Base-by-base conservation (phyloP, 2,888 invertebrate genomes). In the Clepsis dumicolana region DNA sequence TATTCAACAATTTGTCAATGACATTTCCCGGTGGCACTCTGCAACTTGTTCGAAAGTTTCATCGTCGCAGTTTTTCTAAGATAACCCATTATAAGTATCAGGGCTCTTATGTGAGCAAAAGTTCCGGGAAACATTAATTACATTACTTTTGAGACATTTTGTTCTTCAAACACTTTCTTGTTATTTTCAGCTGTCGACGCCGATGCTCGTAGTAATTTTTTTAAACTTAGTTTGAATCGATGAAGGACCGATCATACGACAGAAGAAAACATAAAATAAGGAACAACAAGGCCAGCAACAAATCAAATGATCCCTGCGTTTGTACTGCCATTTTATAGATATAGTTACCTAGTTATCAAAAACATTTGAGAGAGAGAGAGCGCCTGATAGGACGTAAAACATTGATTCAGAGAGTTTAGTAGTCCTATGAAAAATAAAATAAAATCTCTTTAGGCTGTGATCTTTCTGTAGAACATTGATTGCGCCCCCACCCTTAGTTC, bases 381-480 rank as follows among this genome's bases (percentile, higher is more conserved):
- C 57, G 57, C 38, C 35, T 54, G 44, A 56, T 62, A 12, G 62
- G 57, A 68, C 57, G 52, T 63, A 63, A 68, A 68, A 59, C 59
- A 64, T 68, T 68, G 68, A 44, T 57, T 84, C 74, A 75, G 78
- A 72, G 75, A 79, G 82, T 82, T 82, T 84, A 82, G 83, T 84
- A 84, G 80, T 81, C 76, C 78, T 72, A 73, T 77, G 78, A 74
- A 85, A 87, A 79, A 81, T 80, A 83, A 85, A 86, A 80, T 83
- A 80, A 82, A 81, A 77, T 70, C 78, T 80, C 82, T 84, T n/a
- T 81, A 85, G 84, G 80, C 83, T 78, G 75, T 80, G 83, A 84
- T 87, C 81, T 84, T 84, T 84, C 84, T 80, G 79, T 79, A 77
- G 77, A 84, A 84, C 90, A 90, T 90, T 89, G 90, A 92, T 92